Percentiles rank a stretch among this genome's conserved stretches.
Conservation (phyloP, 92 coral and sea anemone species). For the Heteractis magnifica region DNA sequence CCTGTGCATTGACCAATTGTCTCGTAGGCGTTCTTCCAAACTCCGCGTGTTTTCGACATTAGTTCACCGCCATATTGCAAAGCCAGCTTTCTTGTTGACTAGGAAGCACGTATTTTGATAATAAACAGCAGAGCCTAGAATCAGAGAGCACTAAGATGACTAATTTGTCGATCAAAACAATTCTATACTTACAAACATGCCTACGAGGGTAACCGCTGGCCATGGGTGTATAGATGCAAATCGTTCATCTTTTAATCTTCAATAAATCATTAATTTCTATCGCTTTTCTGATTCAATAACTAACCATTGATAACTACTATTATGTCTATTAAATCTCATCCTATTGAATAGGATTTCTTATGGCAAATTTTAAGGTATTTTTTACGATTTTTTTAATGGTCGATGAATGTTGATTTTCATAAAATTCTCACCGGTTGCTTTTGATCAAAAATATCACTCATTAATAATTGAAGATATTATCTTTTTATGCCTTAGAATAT, state of each 20-base stretch:
- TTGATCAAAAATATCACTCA: neutral
- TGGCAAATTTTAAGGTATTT: neutral
- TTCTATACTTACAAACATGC: neutral
- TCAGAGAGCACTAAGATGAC: neutral
- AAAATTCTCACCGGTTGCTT: neutral
- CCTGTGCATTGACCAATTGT: neutral
- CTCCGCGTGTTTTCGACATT: neutral
- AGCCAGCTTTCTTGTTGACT: neutral
- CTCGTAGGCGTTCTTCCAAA: neutral
- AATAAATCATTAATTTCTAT: neutral
- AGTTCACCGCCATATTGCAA: slow-evolving; percentile 10
- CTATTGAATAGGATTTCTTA: no score
- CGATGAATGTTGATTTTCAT: neutral
- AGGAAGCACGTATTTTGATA: neutral
- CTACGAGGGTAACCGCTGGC: neutral
- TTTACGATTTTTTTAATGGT: neutral
- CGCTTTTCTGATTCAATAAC: neutral
- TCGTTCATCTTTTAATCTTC: neutral
- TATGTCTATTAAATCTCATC: neutral
- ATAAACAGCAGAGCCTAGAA: neutral
- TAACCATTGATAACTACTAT: neutral
- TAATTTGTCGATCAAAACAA: neutral
- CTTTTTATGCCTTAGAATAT: neutral
- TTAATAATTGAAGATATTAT: neutral
- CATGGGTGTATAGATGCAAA: neutral